Evolutionary conservation across 2,888 invertebrate genomes (phyloP).

Genomic region (Lissocephala sabroskyi): DNA sequence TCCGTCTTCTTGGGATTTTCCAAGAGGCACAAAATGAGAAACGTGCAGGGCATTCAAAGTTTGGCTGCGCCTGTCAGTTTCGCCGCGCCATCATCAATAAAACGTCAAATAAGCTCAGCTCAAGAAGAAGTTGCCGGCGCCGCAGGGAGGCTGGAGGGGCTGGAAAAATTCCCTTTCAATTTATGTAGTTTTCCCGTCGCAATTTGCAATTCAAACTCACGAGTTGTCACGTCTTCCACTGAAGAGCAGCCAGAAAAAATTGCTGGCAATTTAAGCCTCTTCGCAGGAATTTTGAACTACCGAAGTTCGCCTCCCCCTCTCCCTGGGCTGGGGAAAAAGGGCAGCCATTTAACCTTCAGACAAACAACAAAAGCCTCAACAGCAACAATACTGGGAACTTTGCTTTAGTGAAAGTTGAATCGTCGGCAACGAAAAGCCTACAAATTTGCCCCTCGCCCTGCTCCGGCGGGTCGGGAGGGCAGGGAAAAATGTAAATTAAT

Average conservation of each 20-base stretch:
- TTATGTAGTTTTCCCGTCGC: neutral
- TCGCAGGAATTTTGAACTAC: neutral
- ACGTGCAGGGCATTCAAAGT: slow-evolving; percentile 45
- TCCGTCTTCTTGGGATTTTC: no score
- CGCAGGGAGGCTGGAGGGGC: neutral
- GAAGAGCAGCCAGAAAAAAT: no score
- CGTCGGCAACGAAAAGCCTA: slow-evolving; percentile 5
- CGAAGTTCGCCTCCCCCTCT: no score
- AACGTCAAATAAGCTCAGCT: slow-evolving; percentile 51
- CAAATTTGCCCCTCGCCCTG: slow-evolving; percentile 6
- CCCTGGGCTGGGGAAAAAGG: no score
- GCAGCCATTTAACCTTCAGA: no score
- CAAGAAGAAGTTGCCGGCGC: slow-evolving; percentile 5
- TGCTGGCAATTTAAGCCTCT: no score
- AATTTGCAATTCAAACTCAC: neutral
- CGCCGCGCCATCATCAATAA: slow-evolving; percentile 47
- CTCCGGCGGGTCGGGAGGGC: no score
- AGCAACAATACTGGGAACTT: slow-evolving; percentile 29
- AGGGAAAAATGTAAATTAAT: slow-evolving; percentile 32
- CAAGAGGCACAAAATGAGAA: slow-evolving; percentile 56
- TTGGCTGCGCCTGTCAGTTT: neutral
- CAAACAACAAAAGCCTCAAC: slow-evolving; percentile 2
- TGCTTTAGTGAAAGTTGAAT: slow-evolving; percentile 43
- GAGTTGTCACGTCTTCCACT: neutral
- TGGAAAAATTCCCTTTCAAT: neutral